Evolutionary conservation across 2,113 vertebrate genomes (phyloP).

Genomic region (Apeltes quadracus): DNA sequence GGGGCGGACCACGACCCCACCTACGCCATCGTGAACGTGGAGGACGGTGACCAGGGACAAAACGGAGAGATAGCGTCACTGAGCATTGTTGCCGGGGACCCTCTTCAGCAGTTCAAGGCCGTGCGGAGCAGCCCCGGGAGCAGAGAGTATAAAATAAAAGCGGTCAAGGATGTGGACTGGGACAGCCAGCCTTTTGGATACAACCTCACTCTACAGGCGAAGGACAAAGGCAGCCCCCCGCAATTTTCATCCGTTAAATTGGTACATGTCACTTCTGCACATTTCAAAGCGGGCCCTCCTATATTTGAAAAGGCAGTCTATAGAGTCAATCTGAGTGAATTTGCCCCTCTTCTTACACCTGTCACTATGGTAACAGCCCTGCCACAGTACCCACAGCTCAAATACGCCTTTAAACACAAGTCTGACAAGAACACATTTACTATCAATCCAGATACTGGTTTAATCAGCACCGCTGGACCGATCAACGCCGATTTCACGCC

Average conservation of each 20-base stretch:
- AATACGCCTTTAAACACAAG: slow-evolving; percentile 87
- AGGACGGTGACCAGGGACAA: slow-evolving; percentile 90
- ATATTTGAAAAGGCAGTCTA: slow-evolving; percentile 90
- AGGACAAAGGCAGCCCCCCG: slow-evolving; percentile 93
- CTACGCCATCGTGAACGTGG: slow-evolving; percentile 89
- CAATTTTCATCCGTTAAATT: slow-evolving; percentile 92
- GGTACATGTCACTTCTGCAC: slow-evolving; percentile 87
- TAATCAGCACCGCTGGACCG: slow-evolving; percentile 89
- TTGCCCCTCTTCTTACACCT: slow-evolving; percentile 91
- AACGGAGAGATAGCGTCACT: slow-evolving; percentile 94
- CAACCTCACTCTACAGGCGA: slow-evolving; percentile 95
- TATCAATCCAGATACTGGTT: slow-evolving; percentile 90
- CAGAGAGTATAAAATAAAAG: slow-evolving; percentile 95
- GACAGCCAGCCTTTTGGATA: slow-evolving; percentile 91
- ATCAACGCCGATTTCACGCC: slow-evolving; percentile 83
- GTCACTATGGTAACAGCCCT: slow-evolving; percentile 90
- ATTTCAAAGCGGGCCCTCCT: slow-evolving; percentile 87
- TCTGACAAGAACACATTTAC: slow-evolving; percentile 83
- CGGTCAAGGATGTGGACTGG: slow-evolving; percentile 87
- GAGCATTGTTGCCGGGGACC: slow-evolving; percentile 92
- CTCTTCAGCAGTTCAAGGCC: slow-evolving; percentile 89
- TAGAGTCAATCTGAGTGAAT: slow-evolving; percentile 92
- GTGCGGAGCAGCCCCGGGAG: slow-evolving; percentile 89
- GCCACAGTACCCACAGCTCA: slow-evolving; percentile 86
- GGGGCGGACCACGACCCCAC: slow-evolving; percentile 88